Evolutionary conservation across 2,113 vertebrate genomes (phyloP).

Genomic region (Caloenas nicobarica): DNA sequence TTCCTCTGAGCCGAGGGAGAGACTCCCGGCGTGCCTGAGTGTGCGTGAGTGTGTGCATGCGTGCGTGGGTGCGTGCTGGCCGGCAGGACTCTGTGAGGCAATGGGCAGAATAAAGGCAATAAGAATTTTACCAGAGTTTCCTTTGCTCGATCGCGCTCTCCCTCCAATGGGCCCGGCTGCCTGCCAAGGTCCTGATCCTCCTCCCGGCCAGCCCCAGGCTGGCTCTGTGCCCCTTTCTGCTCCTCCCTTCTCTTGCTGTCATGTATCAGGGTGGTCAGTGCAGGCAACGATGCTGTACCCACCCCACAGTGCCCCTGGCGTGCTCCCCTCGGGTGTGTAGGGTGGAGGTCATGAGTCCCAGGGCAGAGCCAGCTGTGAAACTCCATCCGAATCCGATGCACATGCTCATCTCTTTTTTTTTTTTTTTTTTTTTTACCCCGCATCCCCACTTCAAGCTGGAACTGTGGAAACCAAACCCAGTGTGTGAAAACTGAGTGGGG

Average conservation of each 20-base stretch:
- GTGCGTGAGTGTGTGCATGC: slow-evolving; percentile 56
- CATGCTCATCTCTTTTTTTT: neutral
- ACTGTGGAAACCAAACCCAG: neutral
- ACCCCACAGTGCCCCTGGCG: accelerated
- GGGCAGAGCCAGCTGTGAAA: neutral
- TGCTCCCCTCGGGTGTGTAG: accelerated
- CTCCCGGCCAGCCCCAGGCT: neutral
- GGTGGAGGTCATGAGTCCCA: neutral
- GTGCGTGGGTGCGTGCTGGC: slow-evolving; percentile 67
- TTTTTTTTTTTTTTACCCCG: neutral
- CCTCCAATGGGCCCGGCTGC: neutral
- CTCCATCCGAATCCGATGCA: neutral
- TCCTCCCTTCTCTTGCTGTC: neutral
- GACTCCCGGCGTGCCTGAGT: slow-evolving; percentile 57
- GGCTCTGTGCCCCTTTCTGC: neutral
- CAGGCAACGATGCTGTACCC: neutral
- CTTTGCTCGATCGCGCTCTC: slow-evolving; percentile 48
- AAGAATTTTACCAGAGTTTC: slow-evolving; percentile 74
- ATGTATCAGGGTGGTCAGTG: neutral
- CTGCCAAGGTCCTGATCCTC: neutral
- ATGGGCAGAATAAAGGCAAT: slow-evolving; percentile 82
- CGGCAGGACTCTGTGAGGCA: slow-evolving; percentile 70
- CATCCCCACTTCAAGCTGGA: neutral
- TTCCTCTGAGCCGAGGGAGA: slow-evolving; percentile 70
- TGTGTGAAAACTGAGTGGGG: neutral